Evolutionary conservation across 2,888 invertebrate species (phyloP), one percentile per base, ranked within the genome.

Genomic region (Drosophila paracracens): DNA sequence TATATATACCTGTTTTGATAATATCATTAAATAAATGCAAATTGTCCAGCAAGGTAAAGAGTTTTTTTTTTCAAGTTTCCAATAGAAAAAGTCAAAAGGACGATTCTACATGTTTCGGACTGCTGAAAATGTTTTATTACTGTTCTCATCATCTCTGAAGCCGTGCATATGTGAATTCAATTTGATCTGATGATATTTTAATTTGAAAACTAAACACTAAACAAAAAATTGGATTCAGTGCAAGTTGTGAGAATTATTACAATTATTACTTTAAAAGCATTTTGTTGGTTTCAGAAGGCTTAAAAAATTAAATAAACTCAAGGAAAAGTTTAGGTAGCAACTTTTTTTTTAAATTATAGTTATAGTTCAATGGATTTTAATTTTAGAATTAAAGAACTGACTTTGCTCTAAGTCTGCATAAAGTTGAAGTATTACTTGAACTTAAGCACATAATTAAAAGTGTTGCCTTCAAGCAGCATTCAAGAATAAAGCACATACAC

Each of bases 391-490:
- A 53, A 57, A 61, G 29, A 71, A 58, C 48, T 38, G 16, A n/a
- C 51, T 54, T 51, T 53, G 46, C 31, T 67, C 62, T 16, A 31
- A 11, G 25, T 21, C 21, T 27, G 38, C 29, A n/a, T 13, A 36
- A 40, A 52, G 52, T 57, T 52, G 27, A 10, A 48, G 56, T 27
- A 25, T 53, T 57, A 33, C 46, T 43, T 66, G 35, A 60, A 40
- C 66, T 66, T 61, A 62, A 67, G 64, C 59, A 63, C 74, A 74
- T 87, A 87, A 84, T 82, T 84, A 87, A 84, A 80, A 82, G 61
- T 67, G 74, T 62, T 67, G 74, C 67, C 66, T 63, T 27, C 59
- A 51, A 31, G 53, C 31, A 36, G 52, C 40, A 66, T 40, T 53
- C 31, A 46, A 35, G 52, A 36, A 53, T 57, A 27, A 64, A 73